Base-by-base conservation (phyloP, 2,888 invertebrate genomes). In the Temnothorax unifasciatus region DNA sequence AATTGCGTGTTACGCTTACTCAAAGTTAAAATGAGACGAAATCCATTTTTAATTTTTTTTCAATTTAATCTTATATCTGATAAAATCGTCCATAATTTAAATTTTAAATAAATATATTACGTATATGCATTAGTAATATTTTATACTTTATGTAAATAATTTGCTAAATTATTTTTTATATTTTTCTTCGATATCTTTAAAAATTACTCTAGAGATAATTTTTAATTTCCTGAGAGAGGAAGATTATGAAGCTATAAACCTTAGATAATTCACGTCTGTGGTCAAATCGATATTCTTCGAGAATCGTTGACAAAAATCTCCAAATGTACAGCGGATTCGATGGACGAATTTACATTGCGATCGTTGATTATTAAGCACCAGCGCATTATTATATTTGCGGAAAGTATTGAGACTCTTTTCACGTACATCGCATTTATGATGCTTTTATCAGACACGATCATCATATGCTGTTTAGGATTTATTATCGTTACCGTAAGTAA, bases 381-480 rank as follows among this genome's bases (percentile, higher is more conserved):
- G 34, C 41, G 18, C 9, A 69, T 83, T 50, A 83, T 83, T 8
- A 0, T 21, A 18, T 79, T 83, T 69, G 29, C 63, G 4, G 69
- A 79, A 21, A 77, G 54, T 11, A 69, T 79, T 1, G 81, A 83
- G 4, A 69, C 47, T 29, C 68, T 83, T 15, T 83, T 47, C 21
- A 82, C 87, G 1, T 81, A 68, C 11, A 76, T 88, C 44, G 57
- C 84, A 4, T 73, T 90, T 15, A 84, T 88, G 52, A 84, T 88
- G 25, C 82, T 89, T 3, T 50, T 88, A 9, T 83, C 82, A 6
- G 82, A 86, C 4, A 86, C 85, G 1, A 11, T 90, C 6, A 68
- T 90, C 18, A 88, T 85, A 38, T 86, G 88, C 21, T 77, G 85
- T 15, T n/a, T 84, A 21, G 90, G 87, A 44, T 89, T 85, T 52